Evolutionary conservation across 1,140 invertebrate species (phyloP).

Genomic region (Tetramorium simillimum): DNA sequence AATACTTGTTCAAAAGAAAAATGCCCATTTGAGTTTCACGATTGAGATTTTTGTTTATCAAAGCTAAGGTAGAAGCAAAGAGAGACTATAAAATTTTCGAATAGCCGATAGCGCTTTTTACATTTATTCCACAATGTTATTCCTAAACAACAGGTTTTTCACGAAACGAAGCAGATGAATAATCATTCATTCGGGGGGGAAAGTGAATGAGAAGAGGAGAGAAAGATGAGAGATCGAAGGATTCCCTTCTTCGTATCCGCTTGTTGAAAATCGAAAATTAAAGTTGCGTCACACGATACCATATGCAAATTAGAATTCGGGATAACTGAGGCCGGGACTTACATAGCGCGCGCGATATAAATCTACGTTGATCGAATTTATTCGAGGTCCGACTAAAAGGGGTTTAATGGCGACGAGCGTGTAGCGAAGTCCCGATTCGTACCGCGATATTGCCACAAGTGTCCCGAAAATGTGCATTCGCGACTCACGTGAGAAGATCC

Average conservation of each 20-base stretch:
- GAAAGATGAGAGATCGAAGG: not conserved
- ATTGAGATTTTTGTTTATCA: slow-evolving; percentile 43
- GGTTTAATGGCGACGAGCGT: not conserved
- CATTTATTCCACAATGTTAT: slow-evolving; percentile 19
- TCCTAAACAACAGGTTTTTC: not conserved
- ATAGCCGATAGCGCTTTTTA: not conserved
- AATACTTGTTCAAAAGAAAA: slow-evolving; percentile 33
- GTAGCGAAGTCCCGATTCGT: not conserved
- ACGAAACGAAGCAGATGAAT: slow-evolving; percentile 15
- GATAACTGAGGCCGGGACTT: not conserved
- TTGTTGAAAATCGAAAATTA: slow-evolving; percentile 42
- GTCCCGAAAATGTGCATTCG: not conserved
- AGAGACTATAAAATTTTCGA: not conserved
- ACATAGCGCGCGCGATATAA: slow-evolving; percentile 26
- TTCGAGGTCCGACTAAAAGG: slow-evolving; percentile 4
- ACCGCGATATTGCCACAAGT: slow-evolving; percentile 45
- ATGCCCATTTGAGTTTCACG: slow-evolving; percentile 11
- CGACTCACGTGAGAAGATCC: not conserved
- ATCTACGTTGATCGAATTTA: slow-evolving; percentile 46
- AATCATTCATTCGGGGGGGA: not conserved
- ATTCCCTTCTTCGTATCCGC: slow-evolving; percentile 11
- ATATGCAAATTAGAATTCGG: slow-evolving; percentile 30
- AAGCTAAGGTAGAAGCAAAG: not conserved
- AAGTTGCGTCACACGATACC: slow-evolving; percentile 37
- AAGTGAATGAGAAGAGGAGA: not conserved